Evolutionary conservation across 2,113 vertebrate genomes (phyloP).

Genomic region (Nothobranchius furzeri): DNA sequence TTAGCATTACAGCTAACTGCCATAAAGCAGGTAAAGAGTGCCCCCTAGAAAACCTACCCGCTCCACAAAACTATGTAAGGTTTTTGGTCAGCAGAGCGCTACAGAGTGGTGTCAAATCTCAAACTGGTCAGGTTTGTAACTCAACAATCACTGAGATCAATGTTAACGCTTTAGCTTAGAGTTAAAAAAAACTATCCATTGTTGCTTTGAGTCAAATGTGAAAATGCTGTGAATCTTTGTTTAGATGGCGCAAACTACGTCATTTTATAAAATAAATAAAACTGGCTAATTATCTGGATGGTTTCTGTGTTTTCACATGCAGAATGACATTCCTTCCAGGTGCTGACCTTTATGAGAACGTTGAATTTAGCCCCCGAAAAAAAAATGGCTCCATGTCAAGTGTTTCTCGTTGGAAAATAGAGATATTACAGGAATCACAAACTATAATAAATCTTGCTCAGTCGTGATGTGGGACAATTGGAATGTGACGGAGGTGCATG

Average conservation of each 20-base stretch:
- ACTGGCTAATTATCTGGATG: slow-evolving; percentile 62
- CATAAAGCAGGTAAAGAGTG: too few relatives aligned
- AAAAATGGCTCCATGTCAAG: slow-evolving; percentile 30
- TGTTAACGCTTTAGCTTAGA: too few relatives aligned
- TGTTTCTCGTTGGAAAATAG: slow-evolving; percentile 41
- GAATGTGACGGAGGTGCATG: slow-evolving; percentile 1
- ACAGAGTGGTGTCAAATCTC: too few relatives aligned
- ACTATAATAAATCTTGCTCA: slow-evolving; percentile 53
- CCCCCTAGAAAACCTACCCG: too few relatives aligned
- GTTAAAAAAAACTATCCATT: too few relatives aligned
- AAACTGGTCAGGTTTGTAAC: too few relatives aligned
- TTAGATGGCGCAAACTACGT: slow-evolving; percentile 47
- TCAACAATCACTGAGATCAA: too few relatives aligned
- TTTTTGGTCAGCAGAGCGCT: too few relatives aligned
- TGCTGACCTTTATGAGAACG: slow-evolving; percentile 29
- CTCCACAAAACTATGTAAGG: too few relatives aligned
- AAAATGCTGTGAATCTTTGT: slow-evolving; percentile 47
- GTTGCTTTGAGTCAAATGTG: slow-evolving; percentile 32
- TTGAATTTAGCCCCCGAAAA: slow-evolving; percentile 41
- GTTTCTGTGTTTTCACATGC: slow-evolving; percentile 27
- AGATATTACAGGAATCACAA: slow-evolving; percentile 52
- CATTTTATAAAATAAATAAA: slow-evolving; percentile 38
- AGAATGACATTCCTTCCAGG: slow-evolving; percentile 37
- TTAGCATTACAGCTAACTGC: too few relatives aligned
- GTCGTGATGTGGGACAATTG: slow-evolving; percentile 5